Evolutionary conservation across 35 echinoderm and acorn worm genomes (phyloP).

Genomic region (Heliocidaris erythrogramma): DNA sequence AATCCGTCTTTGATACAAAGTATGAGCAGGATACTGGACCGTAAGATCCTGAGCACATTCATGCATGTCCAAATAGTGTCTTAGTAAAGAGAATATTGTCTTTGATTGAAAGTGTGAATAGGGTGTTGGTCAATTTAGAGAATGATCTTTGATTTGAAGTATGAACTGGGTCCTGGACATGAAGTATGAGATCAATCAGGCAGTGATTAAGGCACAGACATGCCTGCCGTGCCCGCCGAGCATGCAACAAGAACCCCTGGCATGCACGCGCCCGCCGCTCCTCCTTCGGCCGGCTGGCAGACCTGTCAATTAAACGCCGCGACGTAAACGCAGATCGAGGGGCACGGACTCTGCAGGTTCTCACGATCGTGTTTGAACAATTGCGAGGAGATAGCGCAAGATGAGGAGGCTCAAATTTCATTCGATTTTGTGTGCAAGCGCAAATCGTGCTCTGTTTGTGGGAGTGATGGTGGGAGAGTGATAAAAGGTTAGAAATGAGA

Average conservation of each 20-base stretch:
- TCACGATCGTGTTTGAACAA: constrained; percentile 32
- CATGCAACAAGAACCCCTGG: constrained; percentile 14
- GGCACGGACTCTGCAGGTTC: not conserved
- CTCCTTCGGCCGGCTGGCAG: not conserved
- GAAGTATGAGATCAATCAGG: constrained; percentile 32
- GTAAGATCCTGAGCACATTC: not conserved
- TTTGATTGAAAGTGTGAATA: not conserved
- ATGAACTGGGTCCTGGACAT: not conserved
- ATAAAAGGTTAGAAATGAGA: not conserved
- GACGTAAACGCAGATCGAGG: not conserved
- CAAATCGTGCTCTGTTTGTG: not conserved
- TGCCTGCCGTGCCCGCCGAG: not conserved
- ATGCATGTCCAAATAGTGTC: not conserved
- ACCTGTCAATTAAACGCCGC: constrained; percentile 1
- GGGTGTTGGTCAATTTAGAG: not conserved
- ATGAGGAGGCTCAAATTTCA: not conserved
- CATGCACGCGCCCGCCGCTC: not conserved
- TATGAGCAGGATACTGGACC: not conserved
- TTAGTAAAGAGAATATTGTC: not conserved
- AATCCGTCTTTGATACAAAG: not conserved
- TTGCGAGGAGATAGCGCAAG: not conserved
- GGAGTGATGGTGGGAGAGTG: not conserved
- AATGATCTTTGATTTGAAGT: not conserved
- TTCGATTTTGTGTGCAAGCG: not conserved
- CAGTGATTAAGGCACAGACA: constrained; percentile 21